Evolutionary conservation across 2,888 invertebrate genomes (phyloP).

Genomic region (Artemia sp.): DNA sequence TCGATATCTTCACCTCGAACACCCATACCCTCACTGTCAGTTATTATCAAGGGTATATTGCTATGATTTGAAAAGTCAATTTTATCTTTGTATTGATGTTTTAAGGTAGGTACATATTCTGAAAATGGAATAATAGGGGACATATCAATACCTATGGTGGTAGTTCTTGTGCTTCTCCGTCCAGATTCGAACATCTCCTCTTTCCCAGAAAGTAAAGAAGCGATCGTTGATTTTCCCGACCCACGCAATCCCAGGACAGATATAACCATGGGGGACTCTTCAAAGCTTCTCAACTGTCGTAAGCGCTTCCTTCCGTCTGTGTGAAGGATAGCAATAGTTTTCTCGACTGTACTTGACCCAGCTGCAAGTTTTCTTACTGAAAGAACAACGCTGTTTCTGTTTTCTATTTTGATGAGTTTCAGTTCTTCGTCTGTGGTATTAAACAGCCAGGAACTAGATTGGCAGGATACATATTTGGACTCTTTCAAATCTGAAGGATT

Average conservation of each 20-base stretch:
- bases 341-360: background rate
- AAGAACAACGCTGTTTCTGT: background rate
- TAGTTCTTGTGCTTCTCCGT: conserved; percentile 4
- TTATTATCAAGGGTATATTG: background rate
- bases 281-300: background rate
- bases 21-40: conserved; percentile 3
- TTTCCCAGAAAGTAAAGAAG: conserved; percentile 2
- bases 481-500: background rate
- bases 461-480: background rate
- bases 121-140: background rate
- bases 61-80: too few relatives aligned
- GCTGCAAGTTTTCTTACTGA: background rate
- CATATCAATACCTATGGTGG: background rate
- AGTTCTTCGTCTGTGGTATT: background rate
- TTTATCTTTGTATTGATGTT: too few relatives aligned
- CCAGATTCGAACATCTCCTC: background rate
- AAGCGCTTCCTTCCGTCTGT: background rate
- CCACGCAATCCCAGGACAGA: background rate
- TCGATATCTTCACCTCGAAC: background rate
- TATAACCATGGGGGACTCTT: background rate
- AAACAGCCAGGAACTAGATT: background rate
- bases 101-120: background rate
- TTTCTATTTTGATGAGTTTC: background rate
- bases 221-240: background rate
- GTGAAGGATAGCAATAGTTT: background rate